Conservation (phyloP, 2,888 invertebrate species). For the Leptopilina syphax region DNA sequence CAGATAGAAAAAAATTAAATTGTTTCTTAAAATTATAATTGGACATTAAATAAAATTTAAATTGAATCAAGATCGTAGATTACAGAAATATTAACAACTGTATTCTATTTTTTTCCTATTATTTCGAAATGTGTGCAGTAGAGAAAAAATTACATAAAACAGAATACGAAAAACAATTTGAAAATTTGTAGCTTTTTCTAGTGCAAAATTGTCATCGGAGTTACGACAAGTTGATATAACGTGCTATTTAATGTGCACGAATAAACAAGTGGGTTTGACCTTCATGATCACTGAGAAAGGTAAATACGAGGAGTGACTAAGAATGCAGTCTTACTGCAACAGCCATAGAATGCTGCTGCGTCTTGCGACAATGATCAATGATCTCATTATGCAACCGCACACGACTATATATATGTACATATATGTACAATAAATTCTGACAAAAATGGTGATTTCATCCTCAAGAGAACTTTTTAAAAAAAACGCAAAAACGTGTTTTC, state of each 20-base stretch:
- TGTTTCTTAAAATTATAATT: no score
- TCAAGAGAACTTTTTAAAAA: no score
- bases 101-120: no score
- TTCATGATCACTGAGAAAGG: slow-evolving; percentile 20
- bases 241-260: slow-evolving; percentile 9
- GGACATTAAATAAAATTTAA: no score
- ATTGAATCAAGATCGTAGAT: no score
- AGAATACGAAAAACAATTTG: not conserved
- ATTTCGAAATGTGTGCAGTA: no score
- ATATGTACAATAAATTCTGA: not conserved
- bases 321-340: slow-evolving; percentile 18
- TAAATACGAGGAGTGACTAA: slow-evolving; percentile 15
- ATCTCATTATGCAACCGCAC: slow-evolving; percentile 5
- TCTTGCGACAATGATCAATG: slow-evolving; percentile 17
- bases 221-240: slow-evolving; percentile 13
- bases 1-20: no score
- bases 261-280: slow-evolving; percentile 11
- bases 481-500: no score
- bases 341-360: slow-evolving; percentile 19
- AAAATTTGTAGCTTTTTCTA: not conserved
- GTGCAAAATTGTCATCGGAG: slow-evolving; percentile 2
- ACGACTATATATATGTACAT: not conserved
- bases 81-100: no score
- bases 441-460: not conserved
- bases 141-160: not conserved